phyloP scores from a whole-genome alignment of 2,888 invertebrate genomes.

The Drosophila melanosoma region DNA sequence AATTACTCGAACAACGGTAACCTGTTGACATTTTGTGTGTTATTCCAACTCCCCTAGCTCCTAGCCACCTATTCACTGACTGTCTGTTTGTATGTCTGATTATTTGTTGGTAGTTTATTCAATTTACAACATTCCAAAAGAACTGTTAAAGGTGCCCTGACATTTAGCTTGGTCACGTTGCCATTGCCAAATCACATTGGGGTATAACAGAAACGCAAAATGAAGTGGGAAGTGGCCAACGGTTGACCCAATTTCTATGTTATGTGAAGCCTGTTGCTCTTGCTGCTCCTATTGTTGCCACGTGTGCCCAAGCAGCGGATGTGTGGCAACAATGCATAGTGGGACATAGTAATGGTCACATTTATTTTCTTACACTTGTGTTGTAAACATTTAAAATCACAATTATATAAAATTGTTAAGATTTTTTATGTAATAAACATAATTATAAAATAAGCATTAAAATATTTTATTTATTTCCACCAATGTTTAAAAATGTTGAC shows the following conservation, averaged over 20 bases:
- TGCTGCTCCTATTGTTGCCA: constrained; percentile 14
- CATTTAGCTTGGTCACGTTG: constrained; percentile 68
- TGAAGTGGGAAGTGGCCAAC: constrained; percentile 35
- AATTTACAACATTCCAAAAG: constrained; percentile 60
- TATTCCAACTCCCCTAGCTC: neutral
- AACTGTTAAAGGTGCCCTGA: constrained; percentile 73
- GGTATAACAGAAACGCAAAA: neutral
- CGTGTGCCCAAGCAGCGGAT: constrained; percentile 13
- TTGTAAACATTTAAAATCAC: neutral
- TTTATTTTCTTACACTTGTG: neutral
- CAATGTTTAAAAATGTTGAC: neutral
- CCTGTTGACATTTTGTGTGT: constrained; percentile 63
- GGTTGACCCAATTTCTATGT: constrained; percentile 78
- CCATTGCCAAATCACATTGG: constrained; percentile 14
- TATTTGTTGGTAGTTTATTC: constrained; percentile 36
- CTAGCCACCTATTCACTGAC: neutral
- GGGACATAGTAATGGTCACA: neutral
- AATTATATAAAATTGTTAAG: neutral
- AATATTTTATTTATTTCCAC: neutral
- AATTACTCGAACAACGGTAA: constrained; percentile 65
- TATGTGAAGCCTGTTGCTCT: constrained; percentile 71
- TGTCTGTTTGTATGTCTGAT: constrained; percentile 3
- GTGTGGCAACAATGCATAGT: constrained; percentile 30
- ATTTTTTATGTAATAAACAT: neutral
- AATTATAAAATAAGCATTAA: neutral